Conservation (phyloP, 2,888 invertebrate genomes). For the Mycogona germanica region DNA sequence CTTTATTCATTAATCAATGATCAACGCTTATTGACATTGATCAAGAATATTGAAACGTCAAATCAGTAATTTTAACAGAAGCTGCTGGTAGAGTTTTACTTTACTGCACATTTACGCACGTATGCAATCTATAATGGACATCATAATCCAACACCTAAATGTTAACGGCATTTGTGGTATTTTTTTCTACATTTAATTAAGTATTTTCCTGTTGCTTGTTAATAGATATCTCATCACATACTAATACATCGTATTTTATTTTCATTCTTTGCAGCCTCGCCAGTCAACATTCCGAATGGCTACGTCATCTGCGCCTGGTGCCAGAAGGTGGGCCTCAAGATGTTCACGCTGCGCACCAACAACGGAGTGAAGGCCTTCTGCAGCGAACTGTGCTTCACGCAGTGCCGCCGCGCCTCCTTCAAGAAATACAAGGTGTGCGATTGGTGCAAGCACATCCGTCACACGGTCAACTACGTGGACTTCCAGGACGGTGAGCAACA, state of each 20-base stretch:
- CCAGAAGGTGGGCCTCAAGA: slow-evolving; percentile 32
- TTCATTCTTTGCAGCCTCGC: slow-evolving; percentile 24
- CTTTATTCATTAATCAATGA: no score
- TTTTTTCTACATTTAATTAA: no score
- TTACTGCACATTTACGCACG: no score
- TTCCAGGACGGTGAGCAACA: slow-evolving; percentile 84
- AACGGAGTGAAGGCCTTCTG: slow-evolving; percentile 47
- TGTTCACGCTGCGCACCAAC: slow-evolving; percentile 31
- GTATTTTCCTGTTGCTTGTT: neutral
- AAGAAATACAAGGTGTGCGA: slow-evolving; percentile 81
- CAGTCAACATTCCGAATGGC: slow-evolving; percentile 23
- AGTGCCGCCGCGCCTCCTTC: slow-evolving; percentile 76
- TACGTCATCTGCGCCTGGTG: slow-evolving; percentile 35
- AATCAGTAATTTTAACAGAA: no score
- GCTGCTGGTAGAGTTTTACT: no score
- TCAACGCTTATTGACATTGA: no score
- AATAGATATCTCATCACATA: neutral
- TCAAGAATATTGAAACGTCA: no score
- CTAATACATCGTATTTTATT: slow-evolving; percentile 14
- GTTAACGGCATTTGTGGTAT: no score
- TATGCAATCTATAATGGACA: no score
- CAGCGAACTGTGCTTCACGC: slow-evolving; percentile 81
- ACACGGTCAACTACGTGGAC: slow-evolving; percentile 82
- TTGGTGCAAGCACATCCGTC: slow-evolving; percentile 82
- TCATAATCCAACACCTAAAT: no score